phyloP scores from a whole-genome alignment of 2,888 invertebrate species.

The Nemotelus pantherinus region DNA sequence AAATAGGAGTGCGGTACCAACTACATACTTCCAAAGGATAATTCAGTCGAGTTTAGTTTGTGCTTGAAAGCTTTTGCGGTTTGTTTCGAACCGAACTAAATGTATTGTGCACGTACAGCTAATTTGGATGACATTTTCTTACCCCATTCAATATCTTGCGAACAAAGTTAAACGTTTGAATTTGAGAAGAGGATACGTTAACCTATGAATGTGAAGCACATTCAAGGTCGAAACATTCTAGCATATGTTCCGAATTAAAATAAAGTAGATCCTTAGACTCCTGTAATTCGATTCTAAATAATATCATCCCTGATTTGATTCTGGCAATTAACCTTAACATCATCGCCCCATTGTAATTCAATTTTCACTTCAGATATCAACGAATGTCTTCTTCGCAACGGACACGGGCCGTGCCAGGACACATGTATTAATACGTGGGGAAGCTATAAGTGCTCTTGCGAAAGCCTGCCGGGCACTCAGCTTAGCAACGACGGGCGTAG shows the following conservation, averaged over 20 bases:
- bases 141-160: too few species aligned
- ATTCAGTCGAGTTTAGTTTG: background rate
- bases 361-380: slow-evolving; percentile 64
- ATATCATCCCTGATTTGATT: background rate
- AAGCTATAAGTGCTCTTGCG: slow-evolving; percentile 68
- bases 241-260: too few species aligned
- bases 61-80: background rate
- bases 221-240: too few species aligned
- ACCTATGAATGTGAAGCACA: too few species aligned
- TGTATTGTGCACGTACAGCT: too few species aligned
- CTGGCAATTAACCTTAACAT: background rate
- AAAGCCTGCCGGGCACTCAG: slow-evolving; percentile 67
- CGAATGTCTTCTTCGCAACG: slow-evolving; percentile 70
- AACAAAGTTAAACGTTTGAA: too few species aligned
- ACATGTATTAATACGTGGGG: slow-evolving; percentile 69
- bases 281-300: too few species aligned
- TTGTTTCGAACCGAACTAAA: background rate
- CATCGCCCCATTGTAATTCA: background rate
- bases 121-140: too few species aligned
- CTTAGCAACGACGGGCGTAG: slow-evolving; percentile 67
- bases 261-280: too few species aligned
- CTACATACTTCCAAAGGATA: background rate
- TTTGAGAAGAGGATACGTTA: too few species aligned
- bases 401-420: slow-evolving; percentile 71
- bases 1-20: too few species aligned